Base-by-base conservation (phyloP, 2,797 vertebrate genomes). In the Semotilus atromaculatus region DNA sequence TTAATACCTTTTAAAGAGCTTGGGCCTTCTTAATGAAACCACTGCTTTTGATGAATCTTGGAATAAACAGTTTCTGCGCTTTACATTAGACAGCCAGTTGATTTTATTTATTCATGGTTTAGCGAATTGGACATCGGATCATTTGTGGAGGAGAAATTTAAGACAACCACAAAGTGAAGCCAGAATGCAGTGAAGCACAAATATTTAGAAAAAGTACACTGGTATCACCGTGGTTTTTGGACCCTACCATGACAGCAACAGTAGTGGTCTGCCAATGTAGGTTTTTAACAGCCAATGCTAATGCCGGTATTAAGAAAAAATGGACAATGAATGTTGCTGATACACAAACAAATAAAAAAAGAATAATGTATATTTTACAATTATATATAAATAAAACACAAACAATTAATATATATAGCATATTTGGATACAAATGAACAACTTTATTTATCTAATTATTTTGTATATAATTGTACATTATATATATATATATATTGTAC, bases 1-100 rank as follows among this genome's bases (percentile, higher is more conserved):
- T 83, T 26, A 80, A 64, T 70, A 51, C 85, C 55, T 53, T 78
- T 51, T 78, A 62, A 83, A 75, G 36, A 26, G 58, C 74, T 55
- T 43, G 4, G 43, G 68, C 21, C 53, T 84, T 70, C 66, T 80
- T 78, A 77, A 77, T 62, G 19, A 78, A 78, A 62, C 8, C 55
- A 62, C 75, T 43, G n/a, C 75, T 29, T 78, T 62, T 78, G 75
- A 78, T 78, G 55, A 62, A 62, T 78, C 75, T 51, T 18, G 23
- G 75, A 62, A 78, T 78, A 78, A 78, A 78, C 75, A 78, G 75
- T 40, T 58, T 40, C 23, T 62, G 51, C 8, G 3, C 36, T 78
- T 82, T 48, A 82, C 53, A 60, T 72, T 29, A 82, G 67, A 13
- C 13, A 58, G 80, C 80, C 80, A 43, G 36, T 29, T 70, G 48